A percentile compares a stretch with the other conserved stretches of the same genome.
phyloP scores from a whole-genome alignment of 2,797 vertebrate genomes.

The Enteromius afrohamiltoni region DNA sequence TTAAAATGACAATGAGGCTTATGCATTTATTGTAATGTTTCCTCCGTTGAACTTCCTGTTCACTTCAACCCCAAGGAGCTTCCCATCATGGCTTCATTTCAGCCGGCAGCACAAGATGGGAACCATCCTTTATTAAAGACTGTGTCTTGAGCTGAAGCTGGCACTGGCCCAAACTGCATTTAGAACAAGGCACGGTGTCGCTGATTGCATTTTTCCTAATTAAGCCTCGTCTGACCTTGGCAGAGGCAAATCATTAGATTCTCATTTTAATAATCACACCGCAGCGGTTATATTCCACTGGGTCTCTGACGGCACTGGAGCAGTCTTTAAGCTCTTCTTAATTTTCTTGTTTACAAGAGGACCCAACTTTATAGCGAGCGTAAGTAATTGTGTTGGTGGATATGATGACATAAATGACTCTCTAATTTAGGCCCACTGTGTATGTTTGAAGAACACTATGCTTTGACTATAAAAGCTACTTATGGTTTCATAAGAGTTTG shows the following conservation, averaged over 20 bases:
- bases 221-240: conserved; percentile 86
- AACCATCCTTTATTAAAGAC: conserved; percentile 79
- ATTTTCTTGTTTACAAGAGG: conserved; percentile 44
- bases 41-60: conserved; percentile 1
- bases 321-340: conserved; percentile 64
- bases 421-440: conserved; percentile 14
- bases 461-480: conserved; percentile 14
- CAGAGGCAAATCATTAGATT: conserved; percentile 87
- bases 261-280: conserved; percentile 81
- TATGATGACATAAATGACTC: conserved; percentile 39
- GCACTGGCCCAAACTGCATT: conserved; percentile 79
- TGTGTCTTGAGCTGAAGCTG: conserved; percentile 79
- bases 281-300: conserved; percentile 83
- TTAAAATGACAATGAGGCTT: not conserved
- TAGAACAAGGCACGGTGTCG: conserved; percentile 68
- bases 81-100: conserved; percentile 37
- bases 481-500: not conserved
- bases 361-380: conserved; percentile 25
- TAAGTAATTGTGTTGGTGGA: conserved; percentile 29
- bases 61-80: conserved; percentile 1
- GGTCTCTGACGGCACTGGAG: conserved; percentile 79
- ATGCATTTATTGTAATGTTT: not conserved
- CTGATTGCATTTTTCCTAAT: conserved; percentile 86
- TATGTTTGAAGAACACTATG: conserved; percentile 29
- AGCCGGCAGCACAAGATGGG: conserved; percentile 55